Conservation (phyloP, 2,113 vertebrate species). For the Dicrurus megarhynchus region DNA sequence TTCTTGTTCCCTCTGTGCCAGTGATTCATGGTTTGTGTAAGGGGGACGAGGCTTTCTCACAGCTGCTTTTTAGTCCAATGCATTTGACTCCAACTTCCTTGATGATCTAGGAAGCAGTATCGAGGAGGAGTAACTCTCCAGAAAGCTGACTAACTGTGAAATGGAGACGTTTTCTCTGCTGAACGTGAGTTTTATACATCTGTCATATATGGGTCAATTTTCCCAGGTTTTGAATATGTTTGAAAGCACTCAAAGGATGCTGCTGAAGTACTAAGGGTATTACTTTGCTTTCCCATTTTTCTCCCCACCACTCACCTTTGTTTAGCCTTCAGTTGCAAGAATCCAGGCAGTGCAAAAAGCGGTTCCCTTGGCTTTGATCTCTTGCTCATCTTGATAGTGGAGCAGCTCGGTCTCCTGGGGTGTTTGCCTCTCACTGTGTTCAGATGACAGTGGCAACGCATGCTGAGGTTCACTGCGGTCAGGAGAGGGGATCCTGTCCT, state of each 20-base stretch:
- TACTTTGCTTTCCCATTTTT: not conserved
- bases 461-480: not conserved
- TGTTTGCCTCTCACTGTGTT: not conserved
- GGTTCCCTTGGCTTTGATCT: slow-evolving; percentile 25
- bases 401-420: not conserved
- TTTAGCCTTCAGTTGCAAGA: not conserved
- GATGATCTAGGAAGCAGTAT: not conserved
- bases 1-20: not conserved
- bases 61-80: not conserved
- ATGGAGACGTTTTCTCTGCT: not conserved
- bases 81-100: not conserved
- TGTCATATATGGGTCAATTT: not conserved
- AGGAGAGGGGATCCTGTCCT: not conserved
- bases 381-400: not conserved
- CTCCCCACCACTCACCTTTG: not conserved
- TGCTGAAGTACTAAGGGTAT: not conserved
- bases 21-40: not conserved
- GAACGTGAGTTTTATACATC: not conserved
- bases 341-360: not conserved
- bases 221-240: not conserved
- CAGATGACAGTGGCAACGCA: fast-evolving
- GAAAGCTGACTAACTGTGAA: not conserved
- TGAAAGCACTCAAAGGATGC: not conserved
- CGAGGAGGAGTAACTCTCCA: not conserved
- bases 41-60: not conserved